phyloP scores from a whole-genome alignment of 2,113 vertebrate species.

The Cynoglossus semilaevis region DNA sequence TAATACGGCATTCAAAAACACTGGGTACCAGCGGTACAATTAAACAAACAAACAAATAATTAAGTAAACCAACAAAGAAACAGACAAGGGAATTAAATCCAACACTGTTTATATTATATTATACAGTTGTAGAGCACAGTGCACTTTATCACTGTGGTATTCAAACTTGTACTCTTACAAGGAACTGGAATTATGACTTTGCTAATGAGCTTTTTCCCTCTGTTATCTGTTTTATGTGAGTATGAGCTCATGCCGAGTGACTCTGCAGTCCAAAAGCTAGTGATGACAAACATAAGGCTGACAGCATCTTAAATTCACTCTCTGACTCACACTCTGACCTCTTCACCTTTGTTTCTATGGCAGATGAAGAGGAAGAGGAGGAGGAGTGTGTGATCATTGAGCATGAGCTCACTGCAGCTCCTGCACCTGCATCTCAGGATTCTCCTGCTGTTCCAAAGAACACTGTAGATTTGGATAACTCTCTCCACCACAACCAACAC shows the following conservation, averaged over 20 bases:
- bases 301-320: constrained; percentile 22
- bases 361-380: constrained; percentile 77
- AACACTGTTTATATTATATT: too few species aligned
- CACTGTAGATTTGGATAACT: constrained; percentile 78
- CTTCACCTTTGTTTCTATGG: constrained; percentile 49
- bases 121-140: too few species aligned
- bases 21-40: too few species aligned
- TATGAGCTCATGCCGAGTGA: constrained; percentile 5
- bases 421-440: constrained; percentile 27
- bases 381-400: constrained; percentile 75
- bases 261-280: constrained; percentile 9
- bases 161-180: too few species aligned
- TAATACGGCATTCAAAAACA: too few species aligned
- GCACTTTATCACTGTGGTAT: too few species aligned
- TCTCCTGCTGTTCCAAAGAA: constrained; percentile 31
- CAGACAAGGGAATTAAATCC: too few species aligned
- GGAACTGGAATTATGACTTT: not conserved
- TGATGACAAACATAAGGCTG: constrained; percentile 24
- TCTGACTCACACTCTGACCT: constrained; percentile 36
- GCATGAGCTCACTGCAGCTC: constrained; percentile 37
- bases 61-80: too few species aligned
- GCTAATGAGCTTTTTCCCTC: not conserved
- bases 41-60: too few species aligned
- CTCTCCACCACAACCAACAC: constrained; percentile 86
- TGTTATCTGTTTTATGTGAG: not conserved